Percentiles rank a stretch among this genome's conserved stretches.
These are phyloP conservation scores for Cyprinodon tularosa DNA, from an alignment of 2,113 vertebrate genomes.

Conservation along the genomic window DNA sequence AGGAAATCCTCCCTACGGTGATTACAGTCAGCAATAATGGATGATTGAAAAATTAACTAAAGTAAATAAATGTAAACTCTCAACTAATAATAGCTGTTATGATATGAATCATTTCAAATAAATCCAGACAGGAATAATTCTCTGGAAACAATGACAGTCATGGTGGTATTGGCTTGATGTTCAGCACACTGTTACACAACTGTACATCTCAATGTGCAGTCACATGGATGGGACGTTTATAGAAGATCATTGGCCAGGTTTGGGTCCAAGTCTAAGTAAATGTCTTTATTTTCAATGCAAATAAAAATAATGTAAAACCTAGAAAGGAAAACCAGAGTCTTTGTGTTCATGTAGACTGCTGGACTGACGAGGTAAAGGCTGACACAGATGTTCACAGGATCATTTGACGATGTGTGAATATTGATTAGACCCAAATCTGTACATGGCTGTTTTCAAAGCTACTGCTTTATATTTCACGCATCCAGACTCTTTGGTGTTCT, in stretches of 20 bases:
- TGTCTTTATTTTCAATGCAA: constrained; percentile 29
- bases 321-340: not conserved
- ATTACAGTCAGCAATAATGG: not conserved
- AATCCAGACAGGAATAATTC: not conserved
- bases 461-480: too few relatives aligned
- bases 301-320: constrained; percentile 5
- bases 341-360: not conserved
- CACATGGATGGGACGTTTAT: too few relatives aligned
- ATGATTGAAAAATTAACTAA: not conserved
- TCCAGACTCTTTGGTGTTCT: too few relatives aligned
- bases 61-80: not conserved
- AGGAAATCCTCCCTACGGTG: not conserved
- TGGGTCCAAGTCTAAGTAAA: not conserved
- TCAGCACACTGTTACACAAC: constrained; percentile 32
- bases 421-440: too few relatives aligned
- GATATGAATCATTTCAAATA: not conserved
- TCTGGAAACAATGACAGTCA: not conserved
- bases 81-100: not conserved
- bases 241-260: too few relatives aligned
- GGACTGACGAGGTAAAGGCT: not conserved
- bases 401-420: constrained; percentile 12
- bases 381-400: constrained; percentile 19
- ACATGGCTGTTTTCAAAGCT: too few relatives aligned
- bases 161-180: not conserved
- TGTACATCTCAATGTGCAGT: constrained; percentile 2